Percentiles rank a stretch among this genome's conserved stretches.
phyloP scores from a whole-genome alignment of 1,140 invertebrate genomes.

The Listronotus bonariensis region DNA sequence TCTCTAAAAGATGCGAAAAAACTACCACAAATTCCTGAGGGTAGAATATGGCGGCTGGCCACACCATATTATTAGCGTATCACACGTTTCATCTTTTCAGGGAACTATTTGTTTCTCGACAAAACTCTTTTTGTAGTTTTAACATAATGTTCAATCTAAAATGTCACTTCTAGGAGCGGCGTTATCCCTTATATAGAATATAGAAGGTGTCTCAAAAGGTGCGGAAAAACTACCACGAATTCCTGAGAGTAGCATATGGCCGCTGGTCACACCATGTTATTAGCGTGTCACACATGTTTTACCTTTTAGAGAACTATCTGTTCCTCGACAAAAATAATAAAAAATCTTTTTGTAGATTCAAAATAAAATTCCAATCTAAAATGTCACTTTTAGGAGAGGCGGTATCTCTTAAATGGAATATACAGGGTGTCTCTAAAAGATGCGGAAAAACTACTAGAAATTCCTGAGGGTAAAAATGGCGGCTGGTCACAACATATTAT shows the following conservation, averaged over 20 bases:
- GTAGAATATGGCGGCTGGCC: too few relatives aligned
- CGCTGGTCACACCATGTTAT: slow-evolving; percentile 45
- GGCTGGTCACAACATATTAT: slow-evolving; percentile 45
- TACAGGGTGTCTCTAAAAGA: too few relatives aligned
- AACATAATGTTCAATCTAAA: slow-evolving; percentile 10
- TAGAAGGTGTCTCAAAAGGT: too few relatives aligned
- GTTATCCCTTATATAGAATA: too few relatives aligned
- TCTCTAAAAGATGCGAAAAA: too few relatives aligned
- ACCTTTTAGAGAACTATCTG: slow-evolving; percentile 33
- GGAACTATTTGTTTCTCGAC: slow-evolving; percentile 24
- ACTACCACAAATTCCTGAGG: too few relatives aligned
- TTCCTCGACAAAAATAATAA: slow-evolving; percentile 19
- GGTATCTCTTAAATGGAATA: not conserved
- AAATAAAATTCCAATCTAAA: slow-evolving; percentile 13
- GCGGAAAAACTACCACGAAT: too few relatives aligned
- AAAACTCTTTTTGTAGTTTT: slow-evolving; percentile 10
- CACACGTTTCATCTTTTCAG: slow-evolving; percentile 36
- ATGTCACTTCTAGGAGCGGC: not conserved
- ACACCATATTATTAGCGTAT: slow-evolving; percentile 47
- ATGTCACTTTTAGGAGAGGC: not conserved
- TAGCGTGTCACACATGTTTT: slow-evolving; percentile 44
- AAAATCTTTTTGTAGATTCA: not conserved
- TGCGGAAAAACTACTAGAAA: too few relatives aligned
- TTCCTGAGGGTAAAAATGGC: too few relatives aligned
- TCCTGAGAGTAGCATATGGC: slow-evolving; percentile 42